Conservation (phyloP, 2,113 vertebrate species). For the Dipodomys spectabilis region DNA sequence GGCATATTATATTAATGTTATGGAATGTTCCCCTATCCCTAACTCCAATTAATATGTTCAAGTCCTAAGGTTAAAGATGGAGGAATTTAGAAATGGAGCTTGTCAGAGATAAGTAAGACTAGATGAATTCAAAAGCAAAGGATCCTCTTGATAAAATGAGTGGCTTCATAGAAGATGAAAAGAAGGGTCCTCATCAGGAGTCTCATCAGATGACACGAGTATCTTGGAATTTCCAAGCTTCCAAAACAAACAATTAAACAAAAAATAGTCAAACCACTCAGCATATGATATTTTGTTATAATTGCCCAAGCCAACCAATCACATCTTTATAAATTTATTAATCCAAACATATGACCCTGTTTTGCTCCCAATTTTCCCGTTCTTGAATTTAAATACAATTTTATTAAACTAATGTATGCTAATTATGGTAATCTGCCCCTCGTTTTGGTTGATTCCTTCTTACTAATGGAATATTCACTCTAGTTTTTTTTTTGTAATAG, state of each 20-base stretch:
- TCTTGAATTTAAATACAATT: slow-evolving; percentile 32
- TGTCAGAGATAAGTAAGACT: not conserved
- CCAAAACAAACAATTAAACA: not conserved
- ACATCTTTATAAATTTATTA: not conserved
- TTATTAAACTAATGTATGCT: not conserved
- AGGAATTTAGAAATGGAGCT: not conserved
- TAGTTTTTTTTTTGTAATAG: slow-evolving; percentile 6
- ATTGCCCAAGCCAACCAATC: not conserved
- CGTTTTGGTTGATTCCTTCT: slow-evolving; percentile 23
- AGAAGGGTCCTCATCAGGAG: not conserved
- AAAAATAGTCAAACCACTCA: not conserved
- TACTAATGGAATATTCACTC: slow-evolving; percentile 5
- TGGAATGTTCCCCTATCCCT: not conserved
- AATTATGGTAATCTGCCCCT: slow-evolving; percentile 15
- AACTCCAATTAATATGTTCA: not conserved
- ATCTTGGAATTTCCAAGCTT: not conserved
- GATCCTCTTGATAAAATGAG: not conserved
- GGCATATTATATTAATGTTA: no score
- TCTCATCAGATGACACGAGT: accelerated
- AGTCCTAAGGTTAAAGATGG: not conserved
- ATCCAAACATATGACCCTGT: not conserved
- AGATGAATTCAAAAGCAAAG: not conserved
- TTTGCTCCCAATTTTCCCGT: not conserved
- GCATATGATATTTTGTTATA: not conserved
- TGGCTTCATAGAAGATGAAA: not conserved